phyloP scores from a whole-genome alignment of 1,140 invertebrate genomes.

The Nixonia krombeini region DNA sequence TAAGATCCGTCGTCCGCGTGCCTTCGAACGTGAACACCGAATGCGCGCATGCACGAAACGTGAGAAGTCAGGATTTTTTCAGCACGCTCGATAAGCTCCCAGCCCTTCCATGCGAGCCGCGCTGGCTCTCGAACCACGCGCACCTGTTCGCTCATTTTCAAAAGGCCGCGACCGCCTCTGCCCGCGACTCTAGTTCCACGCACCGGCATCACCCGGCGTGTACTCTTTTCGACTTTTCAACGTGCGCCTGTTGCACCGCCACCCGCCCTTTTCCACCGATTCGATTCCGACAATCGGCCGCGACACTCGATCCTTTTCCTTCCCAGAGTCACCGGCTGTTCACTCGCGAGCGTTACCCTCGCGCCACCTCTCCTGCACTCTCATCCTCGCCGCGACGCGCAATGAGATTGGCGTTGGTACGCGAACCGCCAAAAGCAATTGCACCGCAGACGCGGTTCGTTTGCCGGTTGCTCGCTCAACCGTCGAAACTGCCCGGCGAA shows the following conservation, averaged over 20 bases:
- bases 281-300: too few species aligned
- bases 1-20: not conserved
- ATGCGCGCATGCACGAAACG: constrained; percentile 19
- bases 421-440: constrained; percentile 1
- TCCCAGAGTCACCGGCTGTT: not conserved
- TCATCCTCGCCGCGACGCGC: not conserved
- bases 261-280: too few species aligned
- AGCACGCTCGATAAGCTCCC: constrained; percentile 27
- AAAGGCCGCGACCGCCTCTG: not conserved
- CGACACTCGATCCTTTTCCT: not conserved
- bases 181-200: too few species aligned
- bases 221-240: too few species aligned
- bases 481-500: not conserved
- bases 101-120: constrained; percentile 1
- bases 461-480: not conserved
- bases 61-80: constrained; percentile 19
- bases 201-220: too few species aligned
- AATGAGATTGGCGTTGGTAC: constrained; percentile 6
- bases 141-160: constrained; percentile 31
- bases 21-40: not conserved
- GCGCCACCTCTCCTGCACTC: constrained; percentile 1
- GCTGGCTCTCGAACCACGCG: not conserved
- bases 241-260: too few species aligned
- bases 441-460: not conserved
- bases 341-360: not conserved